Evolutionary conservation across 1,140 invertebrate genomes (phyloP).

Genomic region (Drosophila erecta): DNA sequence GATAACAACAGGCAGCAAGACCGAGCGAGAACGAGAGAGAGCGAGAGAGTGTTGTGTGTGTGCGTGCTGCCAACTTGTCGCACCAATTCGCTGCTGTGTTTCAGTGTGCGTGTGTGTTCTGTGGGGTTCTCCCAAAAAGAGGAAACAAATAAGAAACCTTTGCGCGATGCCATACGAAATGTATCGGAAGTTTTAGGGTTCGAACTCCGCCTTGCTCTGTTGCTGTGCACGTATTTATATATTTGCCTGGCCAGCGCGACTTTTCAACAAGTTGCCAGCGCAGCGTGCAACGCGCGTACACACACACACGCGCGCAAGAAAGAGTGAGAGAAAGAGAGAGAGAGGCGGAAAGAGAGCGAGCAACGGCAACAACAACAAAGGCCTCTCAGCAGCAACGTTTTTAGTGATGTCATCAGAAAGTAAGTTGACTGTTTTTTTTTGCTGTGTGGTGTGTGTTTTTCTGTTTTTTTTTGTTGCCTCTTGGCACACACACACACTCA

Average conservation of each 20-base stretch:
- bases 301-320: constrained; percentile 48
- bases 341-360: no score
- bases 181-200: background rate
- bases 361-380: constrained; percentile 63
- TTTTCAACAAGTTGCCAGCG: constrained; percentile 61
- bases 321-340: constrained; percentile 52
- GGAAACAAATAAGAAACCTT: background rate
- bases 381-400: constrained; percentile 67
- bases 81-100: constrained; percentile 23
- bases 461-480: constrained; percentile 18
- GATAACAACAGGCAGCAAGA: constrained; percentile 47
- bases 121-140: constrained; percentile 7
- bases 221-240: background rate
- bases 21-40: constrained; percentile 20
- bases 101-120: constrained; percentile 21
- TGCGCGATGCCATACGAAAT: background rate
- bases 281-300: constrained; percentile 50
- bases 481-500: background rate
- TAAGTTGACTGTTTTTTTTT: constrained; percentile 66
- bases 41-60: constrained; percentile 38
- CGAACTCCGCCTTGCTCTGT: background rate
- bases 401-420: constrained; percentile 83
- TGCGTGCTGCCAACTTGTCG: constrained; percentile 51
- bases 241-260: background rate
- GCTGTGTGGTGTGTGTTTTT: constrained; percentile 22